Percentiles rank a stretch among this genome's conserved stretches.
These are phyloP conservation scores for Panagrolaimus sp. DNA, from an alignment of 1,140 invertebrate genomes.

Conservation along the genomic window DNA sequence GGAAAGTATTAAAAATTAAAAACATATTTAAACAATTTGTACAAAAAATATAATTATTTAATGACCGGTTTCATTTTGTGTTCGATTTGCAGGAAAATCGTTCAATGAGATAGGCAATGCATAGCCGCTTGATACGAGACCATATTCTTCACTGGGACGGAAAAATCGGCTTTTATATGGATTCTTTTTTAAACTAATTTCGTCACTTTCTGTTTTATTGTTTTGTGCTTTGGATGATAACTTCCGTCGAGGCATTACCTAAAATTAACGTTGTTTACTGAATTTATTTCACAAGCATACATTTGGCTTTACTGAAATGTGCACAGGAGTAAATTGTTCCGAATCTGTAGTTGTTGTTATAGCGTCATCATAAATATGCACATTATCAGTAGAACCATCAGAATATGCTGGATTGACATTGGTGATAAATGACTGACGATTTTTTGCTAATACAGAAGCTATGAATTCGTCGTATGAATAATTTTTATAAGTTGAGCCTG, in stretches of 20 bases:
- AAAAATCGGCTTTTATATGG: neutral
- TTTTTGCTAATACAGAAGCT: neutral
- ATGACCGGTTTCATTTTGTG: too few species aligned
- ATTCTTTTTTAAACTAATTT: neutral
- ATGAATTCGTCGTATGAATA: neutral
- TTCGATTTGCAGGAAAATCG: too few species aligned
- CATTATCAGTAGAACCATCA: neutral
- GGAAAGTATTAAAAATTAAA: too few species aligned
- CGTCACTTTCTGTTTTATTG: neutral
- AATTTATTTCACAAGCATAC: too few species aligned
- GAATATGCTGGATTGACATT: conserved; percentile 7
- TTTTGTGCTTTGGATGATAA: neutral
- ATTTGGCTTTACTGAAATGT: neutral
- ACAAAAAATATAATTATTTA: too few species aligned
- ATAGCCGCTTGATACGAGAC: neutral
- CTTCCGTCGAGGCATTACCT: neutral
- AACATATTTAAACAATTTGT: too few species aligned
- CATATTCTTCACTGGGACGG: neutral
- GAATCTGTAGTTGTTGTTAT: neutral
- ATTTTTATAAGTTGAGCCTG: neutral
- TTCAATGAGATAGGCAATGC: too few species aligned
- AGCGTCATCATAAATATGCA: conserved; percentile 6
- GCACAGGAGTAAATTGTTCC: neutral
- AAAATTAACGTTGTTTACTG: neutral
- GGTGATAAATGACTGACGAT: neutral